phyloP scores from a whole-genome alignment of 2,797 vertebrate genomes.

The Apogon hyalosoma region DNA sequence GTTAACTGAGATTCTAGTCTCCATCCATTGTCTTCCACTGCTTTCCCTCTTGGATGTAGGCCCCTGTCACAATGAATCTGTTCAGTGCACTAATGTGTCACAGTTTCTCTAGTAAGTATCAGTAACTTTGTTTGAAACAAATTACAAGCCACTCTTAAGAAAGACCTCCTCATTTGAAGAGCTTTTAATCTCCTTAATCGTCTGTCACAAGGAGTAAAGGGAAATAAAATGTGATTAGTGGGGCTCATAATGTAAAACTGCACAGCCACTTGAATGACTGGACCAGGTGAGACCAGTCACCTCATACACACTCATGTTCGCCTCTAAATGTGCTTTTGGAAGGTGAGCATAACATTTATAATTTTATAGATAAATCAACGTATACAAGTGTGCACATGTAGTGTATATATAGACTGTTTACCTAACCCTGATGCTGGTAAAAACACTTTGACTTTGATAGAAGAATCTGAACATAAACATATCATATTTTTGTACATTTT shows the following conservation, averaged over 20 bases:
- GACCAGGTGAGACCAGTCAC: constrained; percentile 1
- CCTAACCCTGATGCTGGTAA: no score
- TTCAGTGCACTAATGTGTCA: background rate
- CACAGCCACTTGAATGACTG: background rate
- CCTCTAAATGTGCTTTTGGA: background rate
- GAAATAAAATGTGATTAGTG: background rate
- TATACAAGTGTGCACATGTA: no score
- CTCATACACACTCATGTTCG: background rate
- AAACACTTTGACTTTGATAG: no score
- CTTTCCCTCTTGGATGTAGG: background rate
- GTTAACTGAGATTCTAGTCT: no score
- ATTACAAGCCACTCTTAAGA: background rate
- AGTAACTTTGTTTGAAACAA: constrained; percentile 8
- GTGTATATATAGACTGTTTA: no score
- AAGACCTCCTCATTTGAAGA: background rate
- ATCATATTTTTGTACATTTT: background rate
- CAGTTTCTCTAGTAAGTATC: constrained; percentile 16
- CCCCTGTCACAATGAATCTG: background rate
- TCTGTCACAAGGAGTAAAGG: background rate
- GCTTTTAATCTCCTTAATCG: constrained; percentile 11
- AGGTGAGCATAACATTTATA: background rate
- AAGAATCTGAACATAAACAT: no score
- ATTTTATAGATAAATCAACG: no score
- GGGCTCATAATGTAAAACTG: background rate
- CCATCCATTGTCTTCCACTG: background rate